Evolutionary conservation across 2,888 invertebrate species (phyloP).

Genomic region (Cosmopolites sordidus): DNA sequence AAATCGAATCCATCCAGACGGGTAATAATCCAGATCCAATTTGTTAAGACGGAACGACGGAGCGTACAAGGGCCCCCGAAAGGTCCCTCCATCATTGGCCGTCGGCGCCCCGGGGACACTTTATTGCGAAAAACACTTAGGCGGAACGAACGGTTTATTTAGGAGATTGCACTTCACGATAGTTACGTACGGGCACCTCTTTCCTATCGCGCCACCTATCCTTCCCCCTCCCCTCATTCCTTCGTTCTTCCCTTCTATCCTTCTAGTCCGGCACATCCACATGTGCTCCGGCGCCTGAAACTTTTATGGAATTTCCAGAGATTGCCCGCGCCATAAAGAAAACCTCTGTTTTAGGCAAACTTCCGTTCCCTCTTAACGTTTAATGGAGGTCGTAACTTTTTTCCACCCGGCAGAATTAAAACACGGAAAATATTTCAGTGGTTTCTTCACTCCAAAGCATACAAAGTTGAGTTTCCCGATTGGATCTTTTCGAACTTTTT

Average conservation of each 20-base stretch:
- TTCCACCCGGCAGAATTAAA: conserved; percentile 17
- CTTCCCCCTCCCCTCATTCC: background rate
- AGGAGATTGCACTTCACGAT: conserved; percentile 42
- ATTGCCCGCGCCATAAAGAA: conserved; percentile 24
- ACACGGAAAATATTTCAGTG: conserved; percentile 16
- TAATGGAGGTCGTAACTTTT: conserved; percentile 23
- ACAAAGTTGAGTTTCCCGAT: background rate
- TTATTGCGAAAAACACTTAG: conserved; percentile 46
- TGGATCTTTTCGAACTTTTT: too few relatives aligned
- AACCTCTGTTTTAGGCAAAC: conserved; percentile 23
- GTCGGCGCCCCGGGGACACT: conserved; percentile 35
- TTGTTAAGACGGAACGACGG: conserved; percentile 21
- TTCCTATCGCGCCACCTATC: background rate
- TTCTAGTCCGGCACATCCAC: conserved; percentile 19
- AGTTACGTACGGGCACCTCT: conserved; percentile 33
- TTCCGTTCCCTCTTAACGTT: conserved; percentile 13
- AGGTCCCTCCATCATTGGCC: conserved; percentile 22
- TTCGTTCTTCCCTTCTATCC: background rate
- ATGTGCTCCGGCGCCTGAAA: conserved; percentile 28
- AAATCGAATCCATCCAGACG: conserved; percentile 6
- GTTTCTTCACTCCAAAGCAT: conserved; percentile 7
- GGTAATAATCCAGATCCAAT: conserved; percentile 21
- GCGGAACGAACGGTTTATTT: conserved; percentile 40
- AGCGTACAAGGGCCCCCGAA: conserved; percentile 14
- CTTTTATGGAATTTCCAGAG: conserved; percentile 30